Evolutionary conservation across 2,113 vertebrate species (phyloP), one percentile per base, ranked within the genome.

Genomic region (Suricata suricatta): DNA sequence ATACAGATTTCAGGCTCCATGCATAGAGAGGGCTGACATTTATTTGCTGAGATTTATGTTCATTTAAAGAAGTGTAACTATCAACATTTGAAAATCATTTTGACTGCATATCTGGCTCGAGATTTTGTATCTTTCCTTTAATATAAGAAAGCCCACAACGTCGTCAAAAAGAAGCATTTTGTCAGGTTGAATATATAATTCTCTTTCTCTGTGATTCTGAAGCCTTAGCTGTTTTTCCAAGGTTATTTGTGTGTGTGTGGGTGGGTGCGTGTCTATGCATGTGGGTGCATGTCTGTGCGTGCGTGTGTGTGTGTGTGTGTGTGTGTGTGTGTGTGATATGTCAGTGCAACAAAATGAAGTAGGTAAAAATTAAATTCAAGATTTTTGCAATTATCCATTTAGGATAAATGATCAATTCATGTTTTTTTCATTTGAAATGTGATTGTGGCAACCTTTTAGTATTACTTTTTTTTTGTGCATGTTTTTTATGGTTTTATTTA

Each of bases 1-100:
- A 97, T 68, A 95, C 0, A 31, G 1, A 92, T 98, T 97, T 97
- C 68, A 97, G 3, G 14, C 50, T 95, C 33, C 63, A 14, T 66
- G 72, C 12, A 81, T 68, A 95, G 64, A 98, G 23, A 95, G 21
- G 44, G 44, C 54, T 47, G 93, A 95, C 25, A 92, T 98, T 98
- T 96, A 98, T 79, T 31, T 63, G 19, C 23, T 64, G 81, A 74
- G 16, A 92, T 97, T 98, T 98, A 90, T 88, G 97, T 94, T 97
- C n/a, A 88, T 96, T 95, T 92, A 10, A 82, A 97, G 95, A 96
- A 96, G 76, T 38, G 27, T n/a, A 96, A 69, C 44, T 96, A 86
- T 79, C 84, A 95, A 81, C 96, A 96, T 98, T 94, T 93, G 41
- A 97, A 44, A 97, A 96, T 96, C 66, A 93, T 83, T 97, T 97